Percentiles rank a stretch among this genome's conserved stretches.
Evolutionary conservation across 2,113 vertebrate species (phyloP).

Genomic region (Cyprinodon variegatus): DNA sequence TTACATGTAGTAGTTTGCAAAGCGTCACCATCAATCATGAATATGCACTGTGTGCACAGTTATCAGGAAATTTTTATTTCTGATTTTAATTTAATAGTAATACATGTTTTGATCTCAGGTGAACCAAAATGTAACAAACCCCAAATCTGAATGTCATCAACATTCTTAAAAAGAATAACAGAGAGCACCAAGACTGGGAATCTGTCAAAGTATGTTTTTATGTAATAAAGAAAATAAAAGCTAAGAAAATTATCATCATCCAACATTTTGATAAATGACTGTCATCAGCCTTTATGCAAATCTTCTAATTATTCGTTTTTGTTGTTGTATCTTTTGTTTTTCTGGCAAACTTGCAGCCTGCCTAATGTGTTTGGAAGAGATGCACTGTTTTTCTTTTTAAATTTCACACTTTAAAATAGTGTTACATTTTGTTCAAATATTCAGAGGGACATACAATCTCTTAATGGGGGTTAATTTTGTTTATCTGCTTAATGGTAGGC

Average conservation of each 20-base stretch:
- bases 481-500: neutral
- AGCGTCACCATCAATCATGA: constrained; percentile 3
- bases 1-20: constrained; percentile 20
- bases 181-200: neutral
- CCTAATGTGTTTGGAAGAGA: neutral
- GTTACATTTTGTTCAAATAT: neutral
- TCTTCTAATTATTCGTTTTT: no score
- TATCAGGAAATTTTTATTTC: neutral
- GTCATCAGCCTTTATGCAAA: neutral
- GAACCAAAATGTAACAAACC: neutral
- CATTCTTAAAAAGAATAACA: neutral
- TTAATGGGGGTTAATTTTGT: neutral
- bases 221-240: neutral
- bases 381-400: neutral
- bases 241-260: neutral
- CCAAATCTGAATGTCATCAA: neutral
- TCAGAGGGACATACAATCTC: neutral
- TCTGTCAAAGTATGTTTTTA: neutral
- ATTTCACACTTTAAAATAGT: neutral
- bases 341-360: neutral
- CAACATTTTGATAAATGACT: neutral
- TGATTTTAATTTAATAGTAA: neutral
- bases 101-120: neutral
- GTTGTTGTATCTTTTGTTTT: no score
- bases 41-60: neutral